These are phyloP conservation scores for Channa striata DNA, from an alignment of 2,797 vertebrate species.

Conservation along the genomic window DNA sequence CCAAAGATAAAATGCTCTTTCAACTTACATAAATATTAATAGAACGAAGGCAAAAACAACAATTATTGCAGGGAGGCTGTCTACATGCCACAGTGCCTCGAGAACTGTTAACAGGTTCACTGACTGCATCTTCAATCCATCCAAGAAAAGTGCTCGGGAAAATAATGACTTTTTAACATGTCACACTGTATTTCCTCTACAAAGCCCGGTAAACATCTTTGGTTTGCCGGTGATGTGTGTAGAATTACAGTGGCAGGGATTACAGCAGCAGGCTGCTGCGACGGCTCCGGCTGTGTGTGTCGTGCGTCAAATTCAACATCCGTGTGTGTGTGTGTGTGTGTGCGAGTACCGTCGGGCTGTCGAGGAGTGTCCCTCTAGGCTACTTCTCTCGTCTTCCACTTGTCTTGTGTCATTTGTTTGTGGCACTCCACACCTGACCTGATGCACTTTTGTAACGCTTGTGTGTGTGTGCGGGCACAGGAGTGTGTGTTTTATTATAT, in stretches of 20 bases:
- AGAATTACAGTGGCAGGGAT: slow-evolving; percentile 7
- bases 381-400: slow-evolving; percentile 48
- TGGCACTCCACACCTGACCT: slow-evolving; percentile 45
- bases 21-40: too few relatives aligned
- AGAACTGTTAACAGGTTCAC: not conserved
- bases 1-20: too few relatives aligned
- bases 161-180: slow-evolving; percentile 1
- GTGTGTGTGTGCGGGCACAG: not conserved
- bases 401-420: slow-evolving; percentile 31
- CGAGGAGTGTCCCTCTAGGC: slow-evolving; percentile 20
- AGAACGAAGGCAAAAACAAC: not conserved
- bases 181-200: not conserved
- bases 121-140: not conserved
- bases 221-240: slow-evolving; percentile 11
- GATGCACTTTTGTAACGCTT: slow-evolving; percentile 19
- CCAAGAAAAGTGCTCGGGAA: not conserved
- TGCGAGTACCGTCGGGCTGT: slow-evolving; percentile 11
- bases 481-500: too few relatives aligned
- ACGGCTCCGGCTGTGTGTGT: not conserved
- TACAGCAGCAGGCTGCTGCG: slow-evolving; percentile 32
- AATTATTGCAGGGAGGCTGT: not conserved
- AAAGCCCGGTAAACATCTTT: not conserved
- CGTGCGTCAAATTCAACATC: slow-evolving; percentile 2
- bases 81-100: not conserved
- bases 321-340: slow-evolving; percentile 23